Base-by-base conservation (phyloP, 2,888 invertebrate species). In the Drosophila kambysellisi region DNA sequence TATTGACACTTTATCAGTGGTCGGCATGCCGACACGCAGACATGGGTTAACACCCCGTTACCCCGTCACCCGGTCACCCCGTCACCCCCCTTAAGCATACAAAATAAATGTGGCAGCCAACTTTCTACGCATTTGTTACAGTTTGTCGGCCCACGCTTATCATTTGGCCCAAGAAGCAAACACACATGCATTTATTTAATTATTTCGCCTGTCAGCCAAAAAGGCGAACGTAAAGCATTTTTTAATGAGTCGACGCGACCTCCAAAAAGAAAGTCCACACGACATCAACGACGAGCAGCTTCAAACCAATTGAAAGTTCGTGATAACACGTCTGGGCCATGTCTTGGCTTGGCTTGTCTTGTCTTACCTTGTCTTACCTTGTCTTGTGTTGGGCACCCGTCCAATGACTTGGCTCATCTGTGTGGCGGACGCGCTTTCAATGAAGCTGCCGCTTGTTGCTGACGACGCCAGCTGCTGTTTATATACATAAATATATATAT, bases 51-150 rank as follows among this genome's bases (percentile, higher is more conserved):
- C 20, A 35, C 9, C 35, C 25, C 9, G 11, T 25, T 2, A 25
- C 25, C 25, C 25, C 1, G 2, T 25, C 11, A 20, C 3, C 33
- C 15, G 7, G 11, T 30, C 3, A 3, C 37, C 7, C 35, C 11
- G 11, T 4, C 11, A 48, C 62, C 62, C 70, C 67, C 43, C 17
- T 6, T 15, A 35, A 35, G 53, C 46, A 43, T 53, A 69, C 11
- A 54, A 41, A 41, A 25, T 32, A 48, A 61, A 65, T 58, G 66
- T 73, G 65, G 72, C 72, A 70, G 70, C 68, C 71, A 71, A 76
- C 85, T 85, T 85, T 85, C 85, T 84, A 86, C 85, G 83, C 89
- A 89, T 86, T 89, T 86, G 86, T 83, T 86, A 86, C 90, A 86
- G 67, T 85, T 89, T 76, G 67, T 74, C 65, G 70, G 67, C 74